These are phyloP conservation scores for Ammospiza maritima DNA, from an alignment of 2,797 vertebrate species.

Conservation along the genomic window DNA sequence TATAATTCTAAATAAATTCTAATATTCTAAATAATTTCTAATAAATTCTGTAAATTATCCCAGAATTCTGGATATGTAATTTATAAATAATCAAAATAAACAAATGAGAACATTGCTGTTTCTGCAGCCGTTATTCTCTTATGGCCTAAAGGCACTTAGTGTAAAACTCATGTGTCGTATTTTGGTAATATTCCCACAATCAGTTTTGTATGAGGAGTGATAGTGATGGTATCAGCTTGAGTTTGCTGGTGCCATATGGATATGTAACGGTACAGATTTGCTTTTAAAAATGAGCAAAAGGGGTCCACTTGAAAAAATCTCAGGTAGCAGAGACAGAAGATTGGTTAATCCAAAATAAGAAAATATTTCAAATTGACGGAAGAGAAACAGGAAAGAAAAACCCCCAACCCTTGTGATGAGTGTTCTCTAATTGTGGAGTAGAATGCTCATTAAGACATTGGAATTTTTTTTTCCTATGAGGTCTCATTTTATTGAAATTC, in stretches of 20 bases:
- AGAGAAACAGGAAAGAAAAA: not conserved
- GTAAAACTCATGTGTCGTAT: not conserved
- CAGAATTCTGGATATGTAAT: not conserved
- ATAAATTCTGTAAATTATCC: not conserved
- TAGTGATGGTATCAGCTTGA: not conserved
- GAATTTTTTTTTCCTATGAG: not conserved
- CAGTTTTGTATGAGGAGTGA: not conserved
- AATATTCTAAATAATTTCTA: not conserved
- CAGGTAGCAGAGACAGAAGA: not conserved
- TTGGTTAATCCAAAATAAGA: not conserved
- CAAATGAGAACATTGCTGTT: not conserved
- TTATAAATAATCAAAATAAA: not conserved
- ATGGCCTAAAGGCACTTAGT: not conserved
- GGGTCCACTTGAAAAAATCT: not conserved
- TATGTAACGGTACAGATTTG: not conserved
- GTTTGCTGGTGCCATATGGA: not conserved
- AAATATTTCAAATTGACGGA: not conserved
- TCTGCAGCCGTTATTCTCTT: not conserved
- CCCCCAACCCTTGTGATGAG: not conserved
- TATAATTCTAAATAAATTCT: not conserved
- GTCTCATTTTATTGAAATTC: not conserved
- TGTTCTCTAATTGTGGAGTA: not conserved
- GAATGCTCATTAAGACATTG: not conserved
- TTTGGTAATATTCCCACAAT: not conserved
- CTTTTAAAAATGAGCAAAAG: not conserved